Percentiles rank a stretch among this genome's conserved stretches.
Evolutionary conservation across 1,140 invertebrate genomes (phyloP).

Genomic region (Parapsyche elsis): DNA sequence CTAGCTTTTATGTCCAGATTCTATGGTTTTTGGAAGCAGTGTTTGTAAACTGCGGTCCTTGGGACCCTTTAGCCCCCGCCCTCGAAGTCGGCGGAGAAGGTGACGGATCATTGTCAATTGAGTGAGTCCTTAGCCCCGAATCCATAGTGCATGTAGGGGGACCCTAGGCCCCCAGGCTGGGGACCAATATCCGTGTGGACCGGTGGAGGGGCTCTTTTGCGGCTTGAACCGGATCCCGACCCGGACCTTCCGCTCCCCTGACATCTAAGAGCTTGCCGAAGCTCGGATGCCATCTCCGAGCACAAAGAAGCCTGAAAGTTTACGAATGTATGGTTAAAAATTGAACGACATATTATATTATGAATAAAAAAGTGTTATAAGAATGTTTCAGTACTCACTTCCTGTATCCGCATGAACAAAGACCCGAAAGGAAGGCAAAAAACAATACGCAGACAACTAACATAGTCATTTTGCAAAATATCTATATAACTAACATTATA

Average conservation of each 20-base stretch:
- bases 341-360: constrained; percentile 35
- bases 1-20: no score
- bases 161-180: constrained; percentile 61
- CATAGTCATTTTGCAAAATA: constrained; percentile 62
- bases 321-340: background rate
- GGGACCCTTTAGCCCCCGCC: constrained; percentile 40
- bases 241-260: constrained; percentile 63
- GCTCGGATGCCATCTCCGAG: constrained; percentile 76
- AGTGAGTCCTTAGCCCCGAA: constrained; percentile 71
- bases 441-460: constrained; percentile 67
- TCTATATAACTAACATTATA: constrained; percentile 5
- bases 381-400: constrained; percentile 64
- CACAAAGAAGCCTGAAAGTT: constrained; percentile 72
- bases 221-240: constrained; percentile 57
- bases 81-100: constrained; percentile 55
- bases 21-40: no score
- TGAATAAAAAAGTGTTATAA: constrained; percentile 24
- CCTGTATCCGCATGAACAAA: constrained; percentile 62
- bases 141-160: constrained; percentile 72
- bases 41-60: no score
- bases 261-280: constrained; percentile 76
- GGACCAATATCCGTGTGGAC: constrained; percentile 58
- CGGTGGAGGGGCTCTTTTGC: constrained; percentile 60
- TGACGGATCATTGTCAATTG: constrained; percentile 62
- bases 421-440: constrained; percentile 61